Evolutionary conservation across 2,113 vertebrate species (phyloP), one percentile per base, ranked within the genome.

Genomic region (Cromileptes altivelis): DNA sequence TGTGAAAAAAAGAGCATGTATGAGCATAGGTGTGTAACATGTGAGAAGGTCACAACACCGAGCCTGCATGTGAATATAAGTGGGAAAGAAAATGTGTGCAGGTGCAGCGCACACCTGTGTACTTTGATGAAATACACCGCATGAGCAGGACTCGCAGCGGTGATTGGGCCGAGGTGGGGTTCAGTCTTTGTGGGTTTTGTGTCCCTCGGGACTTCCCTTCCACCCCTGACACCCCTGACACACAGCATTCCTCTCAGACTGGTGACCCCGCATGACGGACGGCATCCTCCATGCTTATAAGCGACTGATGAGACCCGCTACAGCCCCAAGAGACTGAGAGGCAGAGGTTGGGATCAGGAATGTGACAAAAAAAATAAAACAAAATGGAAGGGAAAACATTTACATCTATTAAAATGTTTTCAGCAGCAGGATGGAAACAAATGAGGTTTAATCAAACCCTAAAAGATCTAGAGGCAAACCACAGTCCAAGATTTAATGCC

Each of bases 251-350:
- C 91, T 87, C 75, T 61, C 83, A 84, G 45, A 87, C 87, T 85
- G 79, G 86, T 89, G 91, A 91, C 78, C 86, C 81, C 64, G 47
- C 62, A 83, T 92, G 93, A 94, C 75, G 86, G 86, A 94, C 89
- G 82, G 85, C 77, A 89, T 90, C 90, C 86, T 93, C 86, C 91
- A 91, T 84, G 94, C 89, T 75, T 87, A 83, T 93, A 78, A 94
- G 53, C 69, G 4, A 77, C 71, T 30, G 71, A 71, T 74, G 78
- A 84, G 72, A 81, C 69, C 74, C 2, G 25, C 61, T 40, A 40
- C 47, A 37, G 60, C 64, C 82, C 57, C 71, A 30, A 30, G 82
- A 80, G 82, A 81, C 80, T 1, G 18, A 80, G 17, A 72, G 56
- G 23, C 68, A 0, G 49, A 82, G 65, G 57, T 63, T 72, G 62